These are phyloP conservation scores for Oryctes rhinoceros DNA, from an alignment of 1,140 invertebrate species.

Conservation along the genomic window DNA sequence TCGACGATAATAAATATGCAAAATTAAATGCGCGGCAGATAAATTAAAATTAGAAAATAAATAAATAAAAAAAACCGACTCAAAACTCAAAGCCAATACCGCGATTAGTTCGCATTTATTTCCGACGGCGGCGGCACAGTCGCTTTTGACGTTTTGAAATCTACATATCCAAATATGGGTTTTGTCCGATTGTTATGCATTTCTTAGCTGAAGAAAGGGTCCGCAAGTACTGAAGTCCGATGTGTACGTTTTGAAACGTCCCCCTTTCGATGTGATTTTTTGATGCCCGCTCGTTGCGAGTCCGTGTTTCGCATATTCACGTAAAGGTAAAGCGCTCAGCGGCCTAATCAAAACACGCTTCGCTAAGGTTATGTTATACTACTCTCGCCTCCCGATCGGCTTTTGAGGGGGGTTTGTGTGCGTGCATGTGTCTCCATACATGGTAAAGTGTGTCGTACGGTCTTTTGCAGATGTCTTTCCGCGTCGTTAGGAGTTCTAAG, in stretches of 20 bases:
- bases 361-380: slow-evolving; percentile 42
- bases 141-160: slow-evolving; percentile 51
- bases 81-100: neutral
- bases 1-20: no score
- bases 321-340: slow-evolving; percentile 35
- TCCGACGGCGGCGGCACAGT: neutral
- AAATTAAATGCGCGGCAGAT: neutral
- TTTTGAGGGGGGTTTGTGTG: slow-evolving; percentile 12
- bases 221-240: slow-evolving; percentile 37
- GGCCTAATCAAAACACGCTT: slow-evolving; percentile 32
- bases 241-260: slow-evolving; percentile 40
- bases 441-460: slow-evolving; percentile 28
- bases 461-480: slow-evolving; percentile 84
- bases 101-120: slow-evolving; percentile 30
- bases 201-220: slow-evolving; percentile 43
- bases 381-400: neutral
- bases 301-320: slow-evolving; percentile 25
- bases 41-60: slow-evolving; percentile 3
- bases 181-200: slow-evolving; percentile 43
- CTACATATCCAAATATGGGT: slow-evolving; percentile 53
- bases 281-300: slow-evolving; percentile 21
- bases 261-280: slow-evolving; percentile 40
- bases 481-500: slow-evolving; percentile 94
- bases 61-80: neutral
- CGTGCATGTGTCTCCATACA: slow-evolving; percentile 1